phyloP scores from a whole-genome alignment of 2,113 vertebrate species.

The Fukomys damarensis region DNA sequence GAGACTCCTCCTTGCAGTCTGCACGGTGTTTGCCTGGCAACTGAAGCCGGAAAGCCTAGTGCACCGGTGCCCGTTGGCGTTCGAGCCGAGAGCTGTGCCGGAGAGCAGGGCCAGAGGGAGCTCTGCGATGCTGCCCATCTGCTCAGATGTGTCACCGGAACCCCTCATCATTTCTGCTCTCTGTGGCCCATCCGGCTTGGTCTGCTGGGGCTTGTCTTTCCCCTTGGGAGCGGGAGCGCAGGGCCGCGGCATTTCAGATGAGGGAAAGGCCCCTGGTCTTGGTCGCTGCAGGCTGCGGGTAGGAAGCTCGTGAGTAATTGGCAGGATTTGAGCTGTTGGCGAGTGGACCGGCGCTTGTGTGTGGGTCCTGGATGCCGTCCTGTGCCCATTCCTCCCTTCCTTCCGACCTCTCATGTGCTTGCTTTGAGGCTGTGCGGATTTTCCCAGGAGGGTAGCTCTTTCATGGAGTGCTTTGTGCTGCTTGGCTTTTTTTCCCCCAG shows the following conservation, averaged over 20 bases:
- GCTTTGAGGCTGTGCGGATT: neutral
- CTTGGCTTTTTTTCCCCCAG: neutral
- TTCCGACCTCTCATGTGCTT: neutral
- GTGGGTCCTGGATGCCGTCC: neutral
- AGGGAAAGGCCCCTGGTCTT: neutral
- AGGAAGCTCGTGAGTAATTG: fast-evolving
- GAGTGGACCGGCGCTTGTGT: conserved; percentile 54
- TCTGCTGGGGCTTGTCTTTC: neutral
- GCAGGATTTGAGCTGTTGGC: neutral
- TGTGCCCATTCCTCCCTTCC: neutral
- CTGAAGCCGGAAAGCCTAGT: neutral
- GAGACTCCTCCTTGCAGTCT: neutral
- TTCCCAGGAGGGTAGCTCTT: neutral
- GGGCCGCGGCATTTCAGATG: fast-evolving
- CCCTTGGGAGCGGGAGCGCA: neutral
- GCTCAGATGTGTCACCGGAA: fast-evolving
- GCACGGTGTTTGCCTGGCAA: neutral
- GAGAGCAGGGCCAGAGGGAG: fast-evolving
- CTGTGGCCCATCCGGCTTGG: fast-evolving
- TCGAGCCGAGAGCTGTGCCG: neutral
- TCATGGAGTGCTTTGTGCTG: neutral
- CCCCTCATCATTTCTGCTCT: fast-evolving
- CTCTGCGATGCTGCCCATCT: fast-evolving
- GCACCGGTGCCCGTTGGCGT: fast-evolving
- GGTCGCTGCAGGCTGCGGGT: neutral